phyloP scores from a whole-genome alignment of 1,140 invertebrate species.

The Gryllus bimaculatus region DNA sequence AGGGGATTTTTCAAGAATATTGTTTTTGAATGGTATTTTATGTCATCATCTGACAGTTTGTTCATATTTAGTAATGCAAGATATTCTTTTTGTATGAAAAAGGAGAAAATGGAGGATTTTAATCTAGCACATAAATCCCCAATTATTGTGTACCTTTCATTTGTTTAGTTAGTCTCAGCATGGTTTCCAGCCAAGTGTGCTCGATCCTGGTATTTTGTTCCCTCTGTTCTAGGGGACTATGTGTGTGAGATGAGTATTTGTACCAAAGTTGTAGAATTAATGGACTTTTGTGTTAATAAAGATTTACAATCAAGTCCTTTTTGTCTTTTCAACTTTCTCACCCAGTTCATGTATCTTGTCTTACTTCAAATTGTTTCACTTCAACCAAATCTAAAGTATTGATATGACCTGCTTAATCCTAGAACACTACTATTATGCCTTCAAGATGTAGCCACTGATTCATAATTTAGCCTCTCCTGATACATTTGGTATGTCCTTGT shows the following conservation, averaged over 20 bases:
- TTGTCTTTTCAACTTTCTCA: too few species aligned
- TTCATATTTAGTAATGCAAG: constrained; percentile 8
- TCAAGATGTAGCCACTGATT: too few species aligned
- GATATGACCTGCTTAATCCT: too few species aligned
- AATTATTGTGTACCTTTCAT: not conserved
- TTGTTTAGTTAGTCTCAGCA: constrained; percentile 7
- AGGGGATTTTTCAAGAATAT: not conserved
- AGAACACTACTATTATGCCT: too few species aligned
- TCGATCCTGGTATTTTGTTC: constrained; percentile 5
- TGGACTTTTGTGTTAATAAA: constrained; percentile 28
- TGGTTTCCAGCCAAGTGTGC: not conserved
- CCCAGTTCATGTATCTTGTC: too few species aligned
- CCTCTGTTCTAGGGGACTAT: constrained; percentile 12
- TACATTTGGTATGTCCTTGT: too few species aligned
- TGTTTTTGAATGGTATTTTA: constrained; percentile 9
- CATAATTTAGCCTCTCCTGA: too few species aligned
- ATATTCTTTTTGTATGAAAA: not conserved
- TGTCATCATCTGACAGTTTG: not conserved
- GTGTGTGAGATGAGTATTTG: constrained; percentile 24
- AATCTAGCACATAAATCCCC: constrained; percentile 8
- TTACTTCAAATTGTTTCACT: too few species aligned
- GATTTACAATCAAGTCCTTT: constrained; percentile 24
- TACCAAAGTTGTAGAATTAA: constrained; percentile 28
- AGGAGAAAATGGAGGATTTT: not conserved
- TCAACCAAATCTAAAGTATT: too few species aligned